Conservation (phyloP, 2,113 vertebrate species). For the Eretmochelys imbricata region DNA sequence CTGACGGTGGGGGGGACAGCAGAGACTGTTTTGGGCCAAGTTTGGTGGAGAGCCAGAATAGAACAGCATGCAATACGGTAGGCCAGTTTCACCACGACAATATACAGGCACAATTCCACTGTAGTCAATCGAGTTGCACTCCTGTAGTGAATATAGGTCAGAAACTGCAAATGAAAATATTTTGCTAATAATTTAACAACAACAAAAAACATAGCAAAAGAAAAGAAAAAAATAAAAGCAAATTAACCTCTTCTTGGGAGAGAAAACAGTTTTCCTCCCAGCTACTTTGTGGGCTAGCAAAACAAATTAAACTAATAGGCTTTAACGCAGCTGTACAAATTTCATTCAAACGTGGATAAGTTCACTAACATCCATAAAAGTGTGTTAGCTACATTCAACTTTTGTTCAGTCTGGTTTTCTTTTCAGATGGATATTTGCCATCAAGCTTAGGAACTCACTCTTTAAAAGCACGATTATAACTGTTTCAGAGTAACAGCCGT, state of each 20-base stretch:
- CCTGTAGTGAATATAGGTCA: neutral
- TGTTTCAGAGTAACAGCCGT: too few species aligned
- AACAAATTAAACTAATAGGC: neutral
- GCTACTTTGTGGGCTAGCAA: neutral
- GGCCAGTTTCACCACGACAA: fast-evolving
- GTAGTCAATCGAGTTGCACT: neutral
- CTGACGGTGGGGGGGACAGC: neutral
- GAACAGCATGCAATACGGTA: neutral
- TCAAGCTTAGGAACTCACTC: neutral
- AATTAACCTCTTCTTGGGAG: neutral
- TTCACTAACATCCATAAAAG: neutral
- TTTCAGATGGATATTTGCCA: neutral
- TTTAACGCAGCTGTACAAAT: fast-evolving
- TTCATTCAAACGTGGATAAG: fast-evolving
- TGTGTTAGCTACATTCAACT: neutral
- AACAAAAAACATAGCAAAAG: too few species aligned
- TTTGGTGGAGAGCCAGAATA: too few species aligned
- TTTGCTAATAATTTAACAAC: neutral
- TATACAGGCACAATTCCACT: fast-evolving
- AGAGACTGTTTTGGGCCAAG: neutral
- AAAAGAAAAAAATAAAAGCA: neutral
- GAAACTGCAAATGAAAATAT: neutral
- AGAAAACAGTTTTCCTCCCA: neutral
- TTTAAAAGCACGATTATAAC: neutral
- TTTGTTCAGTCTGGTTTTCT: neutral